Base-by-base conservation (phyloP, 37 sponge, comb jelly and placozoan genomes). In the Dysidea cf. avara region DNA sequence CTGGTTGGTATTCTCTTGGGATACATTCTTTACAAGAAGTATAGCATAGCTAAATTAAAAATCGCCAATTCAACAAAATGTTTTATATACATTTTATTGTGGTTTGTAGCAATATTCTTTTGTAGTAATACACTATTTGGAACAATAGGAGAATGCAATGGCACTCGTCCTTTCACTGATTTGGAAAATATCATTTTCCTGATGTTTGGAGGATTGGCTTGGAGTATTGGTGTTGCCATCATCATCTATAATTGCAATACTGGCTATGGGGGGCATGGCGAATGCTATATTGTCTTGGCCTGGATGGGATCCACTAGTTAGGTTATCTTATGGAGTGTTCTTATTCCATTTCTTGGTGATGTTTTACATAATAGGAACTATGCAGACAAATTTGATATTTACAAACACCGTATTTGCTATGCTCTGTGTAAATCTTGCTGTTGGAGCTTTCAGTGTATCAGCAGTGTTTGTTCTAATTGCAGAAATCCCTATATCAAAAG, bases 1-100 rank as follows among this genome's bases (percentile, higher is more conserved):
- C 56, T 91, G 18, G 72, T 78, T 30, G 92, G 92, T 4, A 55
- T 91, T 13, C 22, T 77, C 2, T 53, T 82, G 22, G 92, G 92
- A 33, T 87, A 68, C 37, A 29, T 81, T 26, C 28, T 90, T 50
- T 81, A 59, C 76, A 77, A 81, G 25, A 68, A 77, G 38, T 39
- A 55, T 35, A 39, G 51, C 24, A 12, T 70, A 25, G 37, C 71
- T 12, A 43, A 43, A 5, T 6, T 17, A 3, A 68, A 40, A 31
- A 62, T 46, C 13, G 39, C 61, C 13, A 43, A 43, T 9, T 43
- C 7, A 12, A 9, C 55, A 2, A 83, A 83, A 47, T 40, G 37
- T 2, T 1, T 70, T 25, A 25, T 75, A 9, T 74, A 83, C 34
- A 34, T 21, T n/a, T 3, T 47, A 0, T 28, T 83, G 53, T 65